A percentile compares a stretch with the other conserved stretches of the same genome.
These are phyloP conservation scores for Ochlodes sylvanus DNA, from an alignment of 2,888 invertebrate genomes.

Conservation along the genomic window DNA sequence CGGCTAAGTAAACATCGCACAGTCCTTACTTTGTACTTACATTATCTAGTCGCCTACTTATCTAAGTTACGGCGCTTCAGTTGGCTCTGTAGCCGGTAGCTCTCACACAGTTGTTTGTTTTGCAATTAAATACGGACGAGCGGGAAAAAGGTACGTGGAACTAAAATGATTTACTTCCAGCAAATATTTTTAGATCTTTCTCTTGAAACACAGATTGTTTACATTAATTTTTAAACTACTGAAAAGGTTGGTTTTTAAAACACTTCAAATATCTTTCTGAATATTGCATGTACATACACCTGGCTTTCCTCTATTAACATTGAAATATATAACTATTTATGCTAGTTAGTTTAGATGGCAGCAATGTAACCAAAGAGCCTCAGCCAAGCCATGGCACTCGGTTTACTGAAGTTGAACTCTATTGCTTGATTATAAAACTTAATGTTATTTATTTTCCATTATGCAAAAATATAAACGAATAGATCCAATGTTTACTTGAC, in stretches of 20 bases:
- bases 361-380: too few species aligned
- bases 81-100: conserved; percentile 36
- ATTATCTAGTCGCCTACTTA: conserved; percentile 53
- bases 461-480: too few species aligned
- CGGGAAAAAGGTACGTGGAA: conserved; percentile 35
- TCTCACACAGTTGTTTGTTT: conserved; percentile 33
- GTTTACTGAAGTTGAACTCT: too few species aligned
- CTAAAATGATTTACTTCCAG: conserved; percentile 35
- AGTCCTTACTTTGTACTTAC: conserved; percentile 50
- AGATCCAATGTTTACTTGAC: too few species aligned
- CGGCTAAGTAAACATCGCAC: conserved; percentile 38
- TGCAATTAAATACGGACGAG: conserved; percentile 36
- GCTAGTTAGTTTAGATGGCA: too few species aligned
- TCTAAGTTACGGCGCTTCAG: conserved; percentile 41
- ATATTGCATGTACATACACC: too few species aligned
- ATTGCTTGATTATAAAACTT: too few species aligned
- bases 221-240: conserved; percentile 8
- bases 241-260: neutral
- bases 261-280: neutral
- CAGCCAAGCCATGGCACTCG: too few species aligned
- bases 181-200: conserved; percentile 30
- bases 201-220: conserved; percentile 19
- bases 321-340: too few species aligned
- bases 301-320: too few species aligned
- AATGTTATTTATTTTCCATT: too few species aligned